A percentile compares a stretch with the other conserved stretches of the same genome.
Evolutionary conservation across 1,140 invertebrate species (phyloP).

Genomic region (Odontomachus brunneus): DNA sequence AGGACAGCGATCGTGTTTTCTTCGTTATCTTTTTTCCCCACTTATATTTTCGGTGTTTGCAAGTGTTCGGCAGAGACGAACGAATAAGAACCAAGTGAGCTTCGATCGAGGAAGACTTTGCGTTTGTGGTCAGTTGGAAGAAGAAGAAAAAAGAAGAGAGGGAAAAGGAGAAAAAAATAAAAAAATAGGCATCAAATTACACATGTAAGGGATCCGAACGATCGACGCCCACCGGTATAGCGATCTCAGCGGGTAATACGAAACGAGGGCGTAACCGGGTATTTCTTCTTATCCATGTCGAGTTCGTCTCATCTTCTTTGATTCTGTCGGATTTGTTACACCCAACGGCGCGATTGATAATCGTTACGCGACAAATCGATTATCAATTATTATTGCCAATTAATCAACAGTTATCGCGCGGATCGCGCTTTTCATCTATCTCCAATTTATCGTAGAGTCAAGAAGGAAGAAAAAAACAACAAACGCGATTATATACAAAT

Average conservation of each 20-base stretch:
- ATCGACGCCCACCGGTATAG: conserved; percentile 66
- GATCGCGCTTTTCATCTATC: too few species aligned
- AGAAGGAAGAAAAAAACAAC: too few species aligned
- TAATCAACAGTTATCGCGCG: background rate
- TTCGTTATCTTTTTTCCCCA: background rate
- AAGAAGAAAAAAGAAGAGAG: background rate
- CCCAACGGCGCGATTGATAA: background rate
- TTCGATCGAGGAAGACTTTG: conserved; percentile 16
- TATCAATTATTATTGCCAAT: conserved; percentile 4
- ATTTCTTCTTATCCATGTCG: conserved; percentile 57
- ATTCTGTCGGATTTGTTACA: conserved; percentile 3
- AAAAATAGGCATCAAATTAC: conserved; percentile 63
- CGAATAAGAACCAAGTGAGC: conserved; percentile 23
- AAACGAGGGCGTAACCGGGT: conserved; percentile 64
- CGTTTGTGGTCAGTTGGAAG: conserved; percentile 3
- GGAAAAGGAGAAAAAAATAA: too few species aligned
- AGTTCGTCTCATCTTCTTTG: conserved; percentile 38
- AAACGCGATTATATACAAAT: too few species aligned
- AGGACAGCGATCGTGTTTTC: background rate
- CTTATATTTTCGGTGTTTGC: conserved; percentile 10
- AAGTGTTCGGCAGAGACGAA: too few species aligned
- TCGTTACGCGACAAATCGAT: background rate
- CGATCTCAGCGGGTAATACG: conserved; percentile 66
- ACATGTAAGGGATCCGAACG: conserved; percentile 68
- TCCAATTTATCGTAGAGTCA: too few species aligned